These are phyloP conservation scores for Lepidurus couesii DNA, from an alignment of 1,140 invertebrate species.

Conservation along the genomic window DNA sequence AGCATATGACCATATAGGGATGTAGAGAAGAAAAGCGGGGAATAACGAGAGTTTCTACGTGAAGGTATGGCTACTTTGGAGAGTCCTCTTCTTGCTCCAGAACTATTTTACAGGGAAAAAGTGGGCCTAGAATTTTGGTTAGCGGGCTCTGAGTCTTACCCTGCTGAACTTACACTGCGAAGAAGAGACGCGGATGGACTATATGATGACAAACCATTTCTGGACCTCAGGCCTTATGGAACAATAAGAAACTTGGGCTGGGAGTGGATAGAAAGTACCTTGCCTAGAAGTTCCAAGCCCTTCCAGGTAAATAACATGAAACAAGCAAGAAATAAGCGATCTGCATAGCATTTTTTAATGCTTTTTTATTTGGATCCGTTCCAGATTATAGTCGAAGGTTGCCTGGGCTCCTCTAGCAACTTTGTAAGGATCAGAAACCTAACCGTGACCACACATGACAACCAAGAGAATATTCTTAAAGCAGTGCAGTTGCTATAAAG, in stretches of 20 bases:
- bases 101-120: not conserved
- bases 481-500: not conserved
- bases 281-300: not conserved
- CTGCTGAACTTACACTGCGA: not conserved
- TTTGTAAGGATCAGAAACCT: not conserved
- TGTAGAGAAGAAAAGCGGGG: no score
- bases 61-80: constrained; percentile 3
- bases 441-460: not conserved
- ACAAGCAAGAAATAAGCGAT: not conserved
- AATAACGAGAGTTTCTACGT: not conserved
- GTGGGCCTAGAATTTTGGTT: not conserved
- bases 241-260: not conserved
- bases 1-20: not conserved
- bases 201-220: not conserved
- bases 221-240: constrained; percentile 4
- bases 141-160: not conserved
- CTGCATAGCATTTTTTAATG: not conserved
- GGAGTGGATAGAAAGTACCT: not conserved
- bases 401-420: not conserved
- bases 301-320: not conserved
- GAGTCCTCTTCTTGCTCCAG: not conserved
- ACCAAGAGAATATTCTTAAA: not conserved
- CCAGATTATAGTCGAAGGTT: not conserved
- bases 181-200: not conserved
- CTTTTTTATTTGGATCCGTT: not conserved